These are phyloP conservation scores for Pygoscelis antarcticus DNA, from an alignment of 2,113 vertebrate genomes.

Conservation along the genomic window DNA sequence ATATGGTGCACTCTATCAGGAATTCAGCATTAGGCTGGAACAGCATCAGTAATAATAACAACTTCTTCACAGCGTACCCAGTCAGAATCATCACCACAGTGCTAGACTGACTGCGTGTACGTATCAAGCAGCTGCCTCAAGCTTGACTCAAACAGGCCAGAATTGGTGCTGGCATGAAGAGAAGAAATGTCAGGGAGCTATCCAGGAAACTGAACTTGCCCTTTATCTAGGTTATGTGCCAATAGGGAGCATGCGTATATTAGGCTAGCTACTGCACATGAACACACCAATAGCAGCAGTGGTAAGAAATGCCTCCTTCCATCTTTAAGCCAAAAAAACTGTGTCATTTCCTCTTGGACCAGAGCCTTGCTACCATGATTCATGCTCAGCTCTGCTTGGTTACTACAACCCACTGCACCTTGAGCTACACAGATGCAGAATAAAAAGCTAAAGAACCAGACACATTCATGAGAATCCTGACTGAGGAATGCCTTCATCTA, in stretches of 20 bases:
- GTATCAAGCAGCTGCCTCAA: not conserved
- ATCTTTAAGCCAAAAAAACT: not conserved
- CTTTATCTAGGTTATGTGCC: not conserved
- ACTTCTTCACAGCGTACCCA: not conserved
- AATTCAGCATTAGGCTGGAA: not conserved
- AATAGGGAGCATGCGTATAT: not conserved
- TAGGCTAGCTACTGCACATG: not conserved
- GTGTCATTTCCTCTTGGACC: conserved; percentile 5
- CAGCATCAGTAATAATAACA: not conserved
- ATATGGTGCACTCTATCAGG: not conserved
- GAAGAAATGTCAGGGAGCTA: not conserved
- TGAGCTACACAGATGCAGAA: not conserved
- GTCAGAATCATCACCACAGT: not conserved
- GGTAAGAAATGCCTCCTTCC: not conserved
- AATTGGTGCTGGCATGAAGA: not conserved
- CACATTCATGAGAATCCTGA: not conserved
- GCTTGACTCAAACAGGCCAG: not conserved
- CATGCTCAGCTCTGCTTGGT: not conserved
- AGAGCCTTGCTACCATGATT: not conserved
- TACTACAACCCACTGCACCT: not conserved
- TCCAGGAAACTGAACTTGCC: not conserved
- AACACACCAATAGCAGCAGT: not conserved
- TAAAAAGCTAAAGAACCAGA: not conserved
- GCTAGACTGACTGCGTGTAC: too few species aligned
- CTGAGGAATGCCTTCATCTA: not conserved